Evolutionary conservation across 2,888 invertebrate species (phyloP), one percentile per base, ranked within the genome.

Genomic region (Leucoptera coffeella): DNA sequence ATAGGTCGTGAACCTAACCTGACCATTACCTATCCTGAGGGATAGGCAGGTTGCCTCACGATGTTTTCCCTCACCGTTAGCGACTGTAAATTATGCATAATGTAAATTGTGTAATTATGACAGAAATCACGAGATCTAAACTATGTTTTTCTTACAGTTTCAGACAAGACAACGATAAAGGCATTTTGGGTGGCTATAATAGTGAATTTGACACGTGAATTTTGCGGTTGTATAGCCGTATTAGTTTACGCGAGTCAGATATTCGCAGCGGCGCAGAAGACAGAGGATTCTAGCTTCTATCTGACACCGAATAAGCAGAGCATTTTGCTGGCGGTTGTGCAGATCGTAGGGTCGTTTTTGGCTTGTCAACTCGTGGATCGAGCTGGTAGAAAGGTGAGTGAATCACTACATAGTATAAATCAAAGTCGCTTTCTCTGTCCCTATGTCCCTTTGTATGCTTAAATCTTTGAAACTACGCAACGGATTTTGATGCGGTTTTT

Each of bases 171-270:
- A 2, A 42, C 61, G 2, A 32, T 57, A 1, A 67, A 67, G 29
- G 67, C 67, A 0, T 69, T 67, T 49, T 65, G 61, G 61, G 65
- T 69, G 23, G 57, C 60, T 0, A 47, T 69, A 1, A 56, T 58
- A 28, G 67, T 69, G 30, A 67, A 67, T 35, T 39, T 69, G 1
- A 55, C 61, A 0, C 33, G 67, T 0, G 67, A 69, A 35, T 69
- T 69, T 43, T 67, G 67, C 38, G 67, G 67, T 14, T 64, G 67
- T 38, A 69, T 69, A 13, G 69, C 64, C 0, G 56, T 69, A 0
- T 37, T 69, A 11, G 64, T 65, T 2, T 67, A 65, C 43, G 65
- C 67, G 2, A 65, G 65, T 32, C 59, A 67, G 29, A 67, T 69
- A 37, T 69, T 69, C 42, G 43, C 49, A 1, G 56, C 46, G 29